These are phyloP conservation scores for Galemys pyrenaicus DNA, from an alignment of 2,113 vertebrate genomes.

Conservation along the genomic window DNA sequence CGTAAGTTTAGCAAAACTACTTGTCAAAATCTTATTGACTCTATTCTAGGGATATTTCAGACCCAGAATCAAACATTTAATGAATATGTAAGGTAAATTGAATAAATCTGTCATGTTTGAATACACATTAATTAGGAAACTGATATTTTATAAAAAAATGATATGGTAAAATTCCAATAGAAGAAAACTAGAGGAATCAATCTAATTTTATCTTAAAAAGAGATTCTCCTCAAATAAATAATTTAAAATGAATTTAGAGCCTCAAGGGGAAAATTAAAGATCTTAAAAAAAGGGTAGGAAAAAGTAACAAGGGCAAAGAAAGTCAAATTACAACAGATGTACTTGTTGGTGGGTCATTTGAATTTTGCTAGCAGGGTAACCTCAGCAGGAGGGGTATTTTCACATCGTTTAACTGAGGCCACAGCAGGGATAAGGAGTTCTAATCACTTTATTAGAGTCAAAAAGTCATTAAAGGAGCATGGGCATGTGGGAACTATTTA, in stretches of 20 bases:
- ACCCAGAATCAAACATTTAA: neutral
- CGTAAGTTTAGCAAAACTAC: neutral
- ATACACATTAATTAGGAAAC: conserved; percentile 24
- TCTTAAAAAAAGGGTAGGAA: conserved; percentile 38
- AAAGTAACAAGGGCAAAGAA: conserved; percentile 83
- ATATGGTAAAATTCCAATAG: neutral
- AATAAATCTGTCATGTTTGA: neutral
- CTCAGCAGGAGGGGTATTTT: conserved; percentile 83
- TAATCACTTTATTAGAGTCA: conserved; percentile 81
- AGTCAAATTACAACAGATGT: conserved; percentile 81
- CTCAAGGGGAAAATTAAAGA: conserved; percentile 58
- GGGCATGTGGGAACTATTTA: conserved; percentile 54
- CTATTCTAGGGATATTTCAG: conserved; percentile 10
- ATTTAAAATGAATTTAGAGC: conserved; percentile 46
- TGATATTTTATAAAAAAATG: conserved; percentile 15
- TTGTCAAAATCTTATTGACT: conserved; percentile 24
- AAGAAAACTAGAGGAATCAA: conserved; percentile 13
- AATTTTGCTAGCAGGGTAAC: conserved; percentile 80
- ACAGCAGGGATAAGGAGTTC: conserved; percentile 79
- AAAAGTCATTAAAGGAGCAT: conserved; percentile 75
- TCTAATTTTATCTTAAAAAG: conserved; percentile 17
- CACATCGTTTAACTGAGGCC: conserved; percentile 77
- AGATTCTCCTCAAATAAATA: conserved; percentile 49
- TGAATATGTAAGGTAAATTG: neutral
- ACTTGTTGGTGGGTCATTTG: conserved; percentile 81